Percentiles rank a stretch among this genome's conserved stretches.
These are phyloP conservation scores for Oncorhynchus clarkii DNA, from an alignment of 2,113 vertebrate species.

Conservation along the genomic window DNA sequence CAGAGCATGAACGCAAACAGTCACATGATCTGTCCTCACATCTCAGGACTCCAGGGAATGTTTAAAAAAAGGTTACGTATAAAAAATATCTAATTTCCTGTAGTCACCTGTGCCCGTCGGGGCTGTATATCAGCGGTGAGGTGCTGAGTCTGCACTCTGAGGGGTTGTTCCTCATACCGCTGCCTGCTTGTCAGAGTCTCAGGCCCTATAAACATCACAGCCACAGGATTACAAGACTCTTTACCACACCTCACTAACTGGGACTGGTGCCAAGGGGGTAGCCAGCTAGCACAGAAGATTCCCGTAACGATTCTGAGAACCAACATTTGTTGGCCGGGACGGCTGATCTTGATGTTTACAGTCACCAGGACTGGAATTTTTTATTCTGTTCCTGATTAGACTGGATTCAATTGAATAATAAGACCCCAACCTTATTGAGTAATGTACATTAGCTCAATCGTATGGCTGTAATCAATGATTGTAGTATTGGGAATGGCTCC, in stretches of 20 bases:
- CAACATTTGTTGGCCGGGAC: too few species aligned
- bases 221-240: conserved; percentile 48
- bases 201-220: conserved; percentile 57
- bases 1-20: not conserved
- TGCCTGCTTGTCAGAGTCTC: conserved; percentile 15
- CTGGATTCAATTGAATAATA: too few species aligned
- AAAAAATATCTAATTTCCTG: conserved; percentile 37
- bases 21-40: not conserved
- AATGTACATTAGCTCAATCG: too few species aligned
- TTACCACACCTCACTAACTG: not conserved
- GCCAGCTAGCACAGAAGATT: too few species aligned
- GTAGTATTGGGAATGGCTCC: too few species aligned
- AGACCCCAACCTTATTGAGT: too few species aligned
- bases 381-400: too few species aligned
- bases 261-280: conserved; percentile 24
- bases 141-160: conserved; percentile 62
- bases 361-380: too few species aligned
- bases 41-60: conserved; percentile 1
- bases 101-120: conserved; percentile 47
- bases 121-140: conserved; percentile 39
- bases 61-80: not conserved
- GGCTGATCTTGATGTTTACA: too few species aligned
- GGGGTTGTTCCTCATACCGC: conserved; percentile 58
- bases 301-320: too few species aligned
- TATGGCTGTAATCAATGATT: too few species aligned